These are phyloP conservation scores for Paracanthobrama guichenoti DNA, from an alignment of 2,113 vertebrate genomes.

Conservation along the genomic window DNA sequence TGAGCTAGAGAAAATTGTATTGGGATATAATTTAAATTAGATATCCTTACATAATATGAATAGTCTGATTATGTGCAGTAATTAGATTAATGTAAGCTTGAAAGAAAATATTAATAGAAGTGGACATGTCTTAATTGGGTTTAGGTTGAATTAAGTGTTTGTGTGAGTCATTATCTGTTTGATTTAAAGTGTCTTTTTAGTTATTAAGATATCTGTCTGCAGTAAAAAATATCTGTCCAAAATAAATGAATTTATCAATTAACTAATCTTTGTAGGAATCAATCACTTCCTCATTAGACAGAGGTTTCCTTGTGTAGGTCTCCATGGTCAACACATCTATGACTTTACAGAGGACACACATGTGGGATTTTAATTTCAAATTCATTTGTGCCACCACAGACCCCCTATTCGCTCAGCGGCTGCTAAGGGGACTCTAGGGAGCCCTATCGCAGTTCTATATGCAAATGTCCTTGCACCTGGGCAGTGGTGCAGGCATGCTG, in stretches of 20 bases:
- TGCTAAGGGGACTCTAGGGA: conserved; percentile 96
- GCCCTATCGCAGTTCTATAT: conserved; percentile 99
- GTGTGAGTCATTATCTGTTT: conserved; percentile 30
- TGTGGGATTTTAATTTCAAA: conserved; percentile 91
- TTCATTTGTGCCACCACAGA: conserved; percentile 91
- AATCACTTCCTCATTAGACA: conserved; percentile 38
- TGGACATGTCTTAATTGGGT: conserved; percentile 18
- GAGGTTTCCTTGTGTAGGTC: conserved; percentile 20
- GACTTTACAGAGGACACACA: conserved; percentile 40
- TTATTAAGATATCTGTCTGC: conserved; percentile 24
- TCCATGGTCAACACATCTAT: conserved; percentile 41
- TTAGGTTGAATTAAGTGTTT: conserved; percentile 20
- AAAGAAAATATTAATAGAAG: conserved; percentile 23
- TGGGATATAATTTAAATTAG: neutral
- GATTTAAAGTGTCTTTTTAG: conserved; percentile 26
- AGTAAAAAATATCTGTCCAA: conserved; percentile 64
- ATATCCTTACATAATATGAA: neutral
- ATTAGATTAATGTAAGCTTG: conserved; percentile 7
- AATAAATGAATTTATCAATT: conserved; percentile 35
- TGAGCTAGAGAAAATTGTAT: neutral
- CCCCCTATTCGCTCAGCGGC: conserved; percentile 91
- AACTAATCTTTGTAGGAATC: conserved; percentile 40
- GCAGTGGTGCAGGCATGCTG: conserved; percentile 92
- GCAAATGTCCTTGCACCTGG: conserved; percentile 99
- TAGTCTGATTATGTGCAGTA: conserved; percentile 5